phyloP scores from a whole-genome alignment of 1,140 invertebrate genomes.

The Aphaenogaster rudis region DNA sequence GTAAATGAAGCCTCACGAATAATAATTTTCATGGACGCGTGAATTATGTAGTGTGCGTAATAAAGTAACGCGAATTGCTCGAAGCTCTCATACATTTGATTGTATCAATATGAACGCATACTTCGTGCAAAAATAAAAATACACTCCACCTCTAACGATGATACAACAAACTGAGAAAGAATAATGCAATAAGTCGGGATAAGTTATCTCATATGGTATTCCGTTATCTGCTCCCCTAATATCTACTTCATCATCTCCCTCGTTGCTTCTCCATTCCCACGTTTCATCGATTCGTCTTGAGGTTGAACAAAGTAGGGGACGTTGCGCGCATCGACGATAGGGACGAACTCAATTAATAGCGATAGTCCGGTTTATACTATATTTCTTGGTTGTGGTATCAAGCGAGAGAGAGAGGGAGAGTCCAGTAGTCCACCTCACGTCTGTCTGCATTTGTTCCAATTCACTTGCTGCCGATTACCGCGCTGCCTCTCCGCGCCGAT shows the following conservation, averaged over 20 bases:
- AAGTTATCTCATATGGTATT: conserved; percentile 29
- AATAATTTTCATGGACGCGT: conserved; percentile 32
- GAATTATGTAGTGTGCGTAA: background rate
- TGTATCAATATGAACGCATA: background rate
- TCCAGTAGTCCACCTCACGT: conserved; percentile 77
- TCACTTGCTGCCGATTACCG: conserved; percentile 82
- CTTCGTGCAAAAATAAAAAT: background rate
- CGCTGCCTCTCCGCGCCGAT: conserved; percentile 62
- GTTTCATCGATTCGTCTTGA: conserved; percentile 75
- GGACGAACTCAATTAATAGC: conserved; percentile 77
- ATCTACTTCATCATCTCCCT: conserved; percentile 45
- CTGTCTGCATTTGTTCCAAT: conserved; percentile 83
- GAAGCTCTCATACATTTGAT: background rate
- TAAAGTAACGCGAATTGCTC: background rate
- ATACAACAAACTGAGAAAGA: background rate
- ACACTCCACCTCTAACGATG: background rate
- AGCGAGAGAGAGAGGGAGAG: conserved; percentile 51
- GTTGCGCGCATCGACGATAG: conserved; percentile 54
- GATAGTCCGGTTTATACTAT: conserved; percentile 73
- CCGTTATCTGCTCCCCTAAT: conserved; percentile 18
- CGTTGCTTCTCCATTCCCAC: conserved; percentile 8
- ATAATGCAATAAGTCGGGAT: conserved; percentile 50
- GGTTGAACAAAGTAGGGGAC: conserved; percentile 64
- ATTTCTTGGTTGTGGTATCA: conserved; percentile 76
- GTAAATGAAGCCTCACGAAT: conserved; percentile 66